Conservation (phyloP, 2,797 vertebrate genomes). For the Enteromius afrohamiltoni region DNA sequence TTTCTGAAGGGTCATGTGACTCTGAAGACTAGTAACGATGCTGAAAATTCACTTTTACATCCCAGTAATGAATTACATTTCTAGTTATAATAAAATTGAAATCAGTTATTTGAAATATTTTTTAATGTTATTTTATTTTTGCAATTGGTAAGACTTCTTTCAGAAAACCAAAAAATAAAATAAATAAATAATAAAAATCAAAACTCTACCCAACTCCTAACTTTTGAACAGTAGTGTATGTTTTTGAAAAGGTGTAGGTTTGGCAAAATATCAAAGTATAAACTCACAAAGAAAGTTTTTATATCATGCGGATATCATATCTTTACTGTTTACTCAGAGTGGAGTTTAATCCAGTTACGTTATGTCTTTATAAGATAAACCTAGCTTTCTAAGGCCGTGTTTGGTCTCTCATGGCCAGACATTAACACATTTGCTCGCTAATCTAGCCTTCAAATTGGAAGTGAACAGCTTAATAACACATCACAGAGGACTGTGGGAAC, state of each 20-base stretch:
- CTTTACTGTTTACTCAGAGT: conserved; percentile 10
- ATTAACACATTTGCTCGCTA: conserved; percentile 46
- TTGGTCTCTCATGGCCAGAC: conserved; percentile 42
- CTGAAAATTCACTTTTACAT: not conserved
- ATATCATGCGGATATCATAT: not conserved
- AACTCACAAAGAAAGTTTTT: conserved; percentile 11
- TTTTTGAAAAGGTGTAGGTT: not conserved
- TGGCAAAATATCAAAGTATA: not conserved
- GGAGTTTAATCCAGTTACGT: conserved; percentile 8
- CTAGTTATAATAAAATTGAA: not conserved
- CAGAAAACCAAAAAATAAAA: not conserved
- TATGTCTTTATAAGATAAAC: conserved; percentile 19
- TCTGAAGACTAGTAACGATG: not conserved
- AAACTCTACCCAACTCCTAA: not conserved
- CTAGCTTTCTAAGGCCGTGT: conserved; percentile 21
- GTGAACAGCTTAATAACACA: conserved; percentile 56
- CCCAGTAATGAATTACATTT: not conserved
- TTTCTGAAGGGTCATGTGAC: not conserved
- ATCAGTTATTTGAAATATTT: not conserved
- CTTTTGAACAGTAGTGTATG: not conserved
- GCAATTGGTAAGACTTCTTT: not conserved
- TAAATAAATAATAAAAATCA: not conserved
- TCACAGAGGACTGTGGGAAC: conserved; percentile 44
- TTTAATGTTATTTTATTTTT: not conserved
- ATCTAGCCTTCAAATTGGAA: conserved; percentile 54